Evolutionary conservation across 1,140 invertebrate genomes (phyloP), one percentile per base, ranked within the genome.

Genomic region (Parasteatoda tepidariorum): DNA sequence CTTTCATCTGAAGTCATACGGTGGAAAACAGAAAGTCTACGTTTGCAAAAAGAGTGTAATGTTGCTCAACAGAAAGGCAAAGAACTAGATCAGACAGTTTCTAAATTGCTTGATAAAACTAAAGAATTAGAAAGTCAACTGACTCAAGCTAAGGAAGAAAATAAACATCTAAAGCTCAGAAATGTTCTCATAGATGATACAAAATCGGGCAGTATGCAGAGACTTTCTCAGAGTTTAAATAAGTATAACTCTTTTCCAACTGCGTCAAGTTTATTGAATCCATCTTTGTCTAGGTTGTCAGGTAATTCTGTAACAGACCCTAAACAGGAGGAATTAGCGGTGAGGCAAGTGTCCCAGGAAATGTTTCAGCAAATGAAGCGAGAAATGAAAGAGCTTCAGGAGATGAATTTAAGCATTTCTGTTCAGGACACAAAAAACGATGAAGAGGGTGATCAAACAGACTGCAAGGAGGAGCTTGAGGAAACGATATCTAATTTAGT

Each of bases 1-100:
- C 81, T 83, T 9, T 83, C 81, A 24, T 73, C 57, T 3, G 81
- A 83, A 67, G 81, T 83, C 6, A 66, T 83, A 28, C 57, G 70
- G 30, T 83, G 81, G 81, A 83, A 83, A 55, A 74, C 68, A 6
- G 81, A 83, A 66, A 74, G 38, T 7, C 34, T 83, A 11, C 7
- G 59, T 2, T 18, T 83, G 11, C 68, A 66, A 34, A 83, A 83
- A 55, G 81, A 74, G 34, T 26, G 41, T 3, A 70, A 83, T n/a
- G 34, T 30, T 24, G 81, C 81, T 24, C 38, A 28, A 30, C 28
- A 31, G n/a, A 33, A 13, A 18, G 6, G 33, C 18, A 55, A 74
- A 54, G 81, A 83, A 26, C 67, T 83, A 1, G 70, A 83, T 31
- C 33, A 57, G 9, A 34, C 15, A 28, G 22, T 55, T 24, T 11